phyloP scores from a whole-genome alignment of 2,113 vertebrate species.

The Geococcyx californianus region DNA sequence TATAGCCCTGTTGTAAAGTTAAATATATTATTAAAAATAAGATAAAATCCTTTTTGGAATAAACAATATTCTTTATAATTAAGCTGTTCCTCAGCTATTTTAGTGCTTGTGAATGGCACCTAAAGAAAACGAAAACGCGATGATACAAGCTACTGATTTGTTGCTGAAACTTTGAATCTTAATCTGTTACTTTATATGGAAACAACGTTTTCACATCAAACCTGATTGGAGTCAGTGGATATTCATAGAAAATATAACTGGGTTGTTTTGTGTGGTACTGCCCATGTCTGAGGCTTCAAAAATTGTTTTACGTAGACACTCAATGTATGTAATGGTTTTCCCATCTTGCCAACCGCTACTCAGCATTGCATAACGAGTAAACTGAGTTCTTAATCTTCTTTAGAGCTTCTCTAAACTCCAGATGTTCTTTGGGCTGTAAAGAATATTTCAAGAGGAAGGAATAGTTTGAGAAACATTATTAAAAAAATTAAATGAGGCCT shows the following conservation, averaged over 20 bases:
- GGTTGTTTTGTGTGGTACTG: neutral
- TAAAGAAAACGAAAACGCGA: neutral
- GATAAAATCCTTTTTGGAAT: neutral
- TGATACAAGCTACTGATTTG: neutral
- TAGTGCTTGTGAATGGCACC: neutral
- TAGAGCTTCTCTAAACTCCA: neutral
- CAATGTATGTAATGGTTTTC: neutral
- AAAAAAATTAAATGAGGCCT: neutral
- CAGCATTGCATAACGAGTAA: neutral
- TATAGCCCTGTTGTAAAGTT: neutral
- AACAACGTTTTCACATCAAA: neutral
- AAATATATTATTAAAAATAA: neutral
- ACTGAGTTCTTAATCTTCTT: neutral
- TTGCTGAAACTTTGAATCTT: neutral
- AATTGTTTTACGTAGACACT: neutral
- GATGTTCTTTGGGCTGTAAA: neutral
- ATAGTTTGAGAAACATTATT: neutral
- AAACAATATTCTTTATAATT: neutral
- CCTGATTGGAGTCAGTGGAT: neutral
- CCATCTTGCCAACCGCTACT: neutral
- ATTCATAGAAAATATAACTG: neutral
- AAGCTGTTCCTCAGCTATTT: neutral
- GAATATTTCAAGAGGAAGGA: neutral
- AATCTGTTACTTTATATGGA: neutral
- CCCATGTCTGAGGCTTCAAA: neutral